Evolutionary conservation across 2,113 vertebrate species (phyloP).

Genomic region (Pelobates fuscus): DNA sequence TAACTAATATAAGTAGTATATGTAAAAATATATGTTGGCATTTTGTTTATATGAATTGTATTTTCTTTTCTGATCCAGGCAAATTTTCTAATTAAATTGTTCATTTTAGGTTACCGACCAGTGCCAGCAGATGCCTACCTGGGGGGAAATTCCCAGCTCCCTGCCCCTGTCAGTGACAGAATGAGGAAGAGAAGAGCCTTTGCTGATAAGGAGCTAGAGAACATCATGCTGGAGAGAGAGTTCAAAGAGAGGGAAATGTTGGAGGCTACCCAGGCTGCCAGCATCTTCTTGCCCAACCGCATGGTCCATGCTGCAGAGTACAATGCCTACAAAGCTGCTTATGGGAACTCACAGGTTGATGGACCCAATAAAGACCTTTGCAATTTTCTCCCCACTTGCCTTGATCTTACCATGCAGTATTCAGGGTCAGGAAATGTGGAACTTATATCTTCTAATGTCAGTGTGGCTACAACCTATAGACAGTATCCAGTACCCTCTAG

Average conservation of each 20-base stretch:
- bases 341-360: conserved; percentile 71
- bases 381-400: conserved; percentile 80
- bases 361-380: conserved; percentile 82
- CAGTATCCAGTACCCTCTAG: conserved; percentile 86
- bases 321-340: conserved; percentile 84
- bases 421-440: conserved; percentile 85
- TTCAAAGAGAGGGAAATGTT: conserved; percentile 94
- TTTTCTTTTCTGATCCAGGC: background rate
- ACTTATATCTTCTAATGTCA: conserved; percentile 94
- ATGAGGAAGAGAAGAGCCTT: conserved; percentile 98
- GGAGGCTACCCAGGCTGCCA: conserved; percentile 81
- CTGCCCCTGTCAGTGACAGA: conserved; percentile 92
- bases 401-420: conserved; percentile 89
- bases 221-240: conserved; percentile 96
- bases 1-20: too few species aligned
- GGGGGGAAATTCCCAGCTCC: conserved; percentile 76
- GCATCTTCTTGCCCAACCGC: conserved; percentile 81
- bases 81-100: conserved; percentile 32
- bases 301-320: conserved; percentile 84
- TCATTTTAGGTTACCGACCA: conserved; percentile 87
- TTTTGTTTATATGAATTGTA: too few species aligned
- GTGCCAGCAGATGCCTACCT: conserved; percentile 83
- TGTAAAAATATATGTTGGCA: too few species aligned
- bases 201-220: conserved; percentile 97
- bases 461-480: conserved; percentile 91